Conservation (phyloP, 1,140 invertebrate species). For the Scaptomyza hsui region DNA sequence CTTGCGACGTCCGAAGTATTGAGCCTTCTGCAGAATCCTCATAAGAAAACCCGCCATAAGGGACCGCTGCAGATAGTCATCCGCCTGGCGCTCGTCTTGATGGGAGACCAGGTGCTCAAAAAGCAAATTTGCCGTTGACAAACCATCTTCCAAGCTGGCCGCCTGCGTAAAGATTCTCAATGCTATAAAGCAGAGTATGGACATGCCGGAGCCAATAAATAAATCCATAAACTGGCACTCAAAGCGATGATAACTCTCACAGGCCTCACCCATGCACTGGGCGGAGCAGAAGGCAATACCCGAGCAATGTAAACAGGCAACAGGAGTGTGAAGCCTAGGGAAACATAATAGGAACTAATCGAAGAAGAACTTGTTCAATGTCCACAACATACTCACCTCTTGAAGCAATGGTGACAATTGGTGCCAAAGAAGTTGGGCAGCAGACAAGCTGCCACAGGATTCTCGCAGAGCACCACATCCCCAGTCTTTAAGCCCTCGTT, state of each 20-base stretch:
- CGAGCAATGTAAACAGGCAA: slow-evolving; percentile 91
- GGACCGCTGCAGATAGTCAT: slow-evolving; percentile 91
- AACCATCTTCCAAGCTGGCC: slow-evolving; percentile 61
- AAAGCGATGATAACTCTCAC: slow-evolving; percentile 89
- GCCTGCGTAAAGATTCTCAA: slow-evolving; percentile 90
- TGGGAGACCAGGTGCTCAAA: slow-evolving; percentile 88
- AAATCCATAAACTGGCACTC: slow-evolving; percentile 92
- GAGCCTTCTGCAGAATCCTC: slow-evolving; percentile 87
- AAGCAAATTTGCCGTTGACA: slow-evolving; percentile 84
- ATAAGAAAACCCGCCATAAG: slow-evolving; percentile 92
- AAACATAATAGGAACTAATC: not conserved
- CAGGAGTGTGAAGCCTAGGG: slow-evolving; percentile 86
- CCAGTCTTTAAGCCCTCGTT: slow-evolving; percentile 86
- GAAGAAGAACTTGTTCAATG: too few relatives aligned
- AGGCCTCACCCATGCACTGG: slow-evolving; percentile 88
- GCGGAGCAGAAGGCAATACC: slow-evolving; percentile 90
- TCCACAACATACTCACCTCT: slow-evolving; percentile 85
- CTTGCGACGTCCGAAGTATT: slow-evolving; percentile 86
- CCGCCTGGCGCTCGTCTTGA: slow-evolving; percentile 86
- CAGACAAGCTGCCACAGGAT: slow-evolving; percentile 90
- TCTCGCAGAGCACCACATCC: slow-evolving; percentile 89
- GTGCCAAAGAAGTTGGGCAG: slow-evolving; percentile 89
- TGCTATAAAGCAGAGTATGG: slow-evolving; percentile 90
- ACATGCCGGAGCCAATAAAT: slow-evolving; percentile 92
- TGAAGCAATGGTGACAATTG: slow-evolving; percentile 94